phyloP scores from a whole-genome alignment of 2,888 invertebrate genomes.

The Nesidiocoris tenuis region DNA sequence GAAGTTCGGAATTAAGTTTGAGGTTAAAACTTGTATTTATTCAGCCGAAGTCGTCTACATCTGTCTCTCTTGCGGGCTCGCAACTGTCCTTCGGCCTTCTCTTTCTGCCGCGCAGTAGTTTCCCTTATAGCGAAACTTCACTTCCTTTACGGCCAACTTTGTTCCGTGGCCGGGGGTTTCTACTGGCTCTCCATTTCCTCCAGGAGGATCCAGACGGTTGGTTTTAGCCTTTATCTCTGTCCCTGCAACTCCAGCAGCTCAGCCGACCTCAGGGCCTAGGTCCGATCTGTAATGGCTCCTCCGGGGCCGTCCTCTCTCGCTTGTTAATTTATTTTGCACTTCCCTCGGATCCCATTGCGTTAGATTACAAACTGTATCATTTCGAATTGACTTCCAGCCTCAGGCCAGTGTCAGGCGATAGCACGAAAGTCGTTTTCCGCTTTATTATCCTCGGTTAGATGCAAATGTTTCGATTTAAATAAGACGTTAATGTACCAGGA shows the following conservation, averaged over 20 bases:
- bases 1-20: constrained; percentile 45
- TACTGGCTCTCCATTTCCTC: constrained; percentile 5
- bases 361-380: constrained; percentile 18
- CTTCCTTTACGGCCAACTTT: constrained; percentile 17
- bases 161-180: background rate
- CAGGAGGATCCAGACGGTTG: constrained; percentile 25
- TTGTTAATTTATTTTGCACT: constrained; percentile 19
- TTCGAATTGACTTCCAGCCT: background rate
- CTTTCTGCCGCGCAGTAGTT: constrained; percentile 6
- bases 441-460: background rate
- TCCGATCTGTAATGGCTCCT: constrained; percentile 33
- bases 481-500: background rate
- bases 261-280: background rate
- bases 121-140: constrained; percentile 37
- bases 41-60: constrained; percentile 30
- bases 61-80: background rate
- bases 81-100: no score
- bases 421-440: background rate
- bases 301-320: constrained; percentile 15
- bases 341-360: constrained; percentile 14
- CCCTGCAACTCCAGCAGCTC: background rate
- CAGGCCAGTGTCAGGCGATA: no score
- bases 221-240: constrained; percentile 33
- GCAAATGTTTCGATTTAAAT: background rate
- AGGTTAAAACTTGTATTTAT: constrained; percentile 46